These are phyloP conservation scores for Syrista parreyssii DNA, from an alignment of 2,888 invertebrate species.

Conservation along the genomic window DNA sequence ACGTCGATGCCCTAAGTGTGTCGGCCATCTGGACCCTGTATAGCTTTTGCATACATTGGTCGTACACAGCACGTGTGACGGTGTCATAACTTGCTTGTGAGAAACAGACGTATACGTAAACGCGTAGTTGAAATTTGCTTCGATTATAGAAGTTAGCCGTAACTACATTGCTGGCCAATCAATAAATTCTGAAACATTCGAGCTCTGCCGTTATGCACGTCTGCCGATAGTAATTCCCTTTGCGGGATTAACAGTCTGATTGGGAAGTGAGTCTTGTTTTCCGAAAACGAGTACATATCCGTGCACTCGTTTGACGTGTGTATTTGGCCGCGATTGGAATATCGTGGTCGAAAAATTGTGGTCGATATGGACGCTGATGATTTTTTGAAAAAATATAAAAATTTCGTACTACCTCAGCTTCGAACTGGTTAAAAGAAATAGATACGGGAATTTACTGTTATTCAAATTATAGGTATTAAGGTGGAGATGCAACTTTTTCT, in stretches of 20 bases:
- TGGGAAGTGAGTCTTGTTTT: not conserved
- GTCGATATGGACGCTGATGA: not conserved
- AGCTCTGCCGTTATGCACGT: not conserved
- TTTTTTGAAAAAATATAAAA: not conserved
- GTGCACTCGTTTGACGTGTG: not conserved
- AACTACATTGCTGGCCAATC: not conserved
- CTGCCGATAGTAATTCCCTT: not conserved
- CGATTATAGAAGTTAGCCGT: not conserved
- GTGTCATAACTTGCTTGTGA: not conserved
- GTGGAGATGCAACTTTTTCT: not conserved
- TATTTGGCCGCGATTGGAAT: not conserved
- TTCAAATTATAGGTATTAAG: not conserved
- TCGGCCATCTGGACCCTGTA: not conserved
- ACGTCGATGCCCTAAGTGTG: conserved; percentile 7
- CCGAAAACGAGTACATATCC: not conserved
- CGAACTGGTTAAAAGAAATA: not conserved
- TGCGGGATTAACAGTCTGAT: not conserved
- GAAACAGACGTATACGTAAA: not conserved
- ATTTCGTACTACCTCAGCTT: not conserved
- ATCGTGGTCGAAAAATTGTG: not conserved
- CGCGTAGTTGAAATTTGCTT: not conserved
- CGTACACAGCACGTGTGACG: not conserved
- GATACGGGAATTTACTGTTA: not conserved
- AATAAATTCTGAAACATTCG: not conserved
- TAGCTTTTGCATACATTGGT: not conserved